Evolutionary conservation across 2,113 vertebrate genomes (phyloP), one percentile per base, ranked within the genome.

Genomic region (Salvelinus alpinus): DNA sequence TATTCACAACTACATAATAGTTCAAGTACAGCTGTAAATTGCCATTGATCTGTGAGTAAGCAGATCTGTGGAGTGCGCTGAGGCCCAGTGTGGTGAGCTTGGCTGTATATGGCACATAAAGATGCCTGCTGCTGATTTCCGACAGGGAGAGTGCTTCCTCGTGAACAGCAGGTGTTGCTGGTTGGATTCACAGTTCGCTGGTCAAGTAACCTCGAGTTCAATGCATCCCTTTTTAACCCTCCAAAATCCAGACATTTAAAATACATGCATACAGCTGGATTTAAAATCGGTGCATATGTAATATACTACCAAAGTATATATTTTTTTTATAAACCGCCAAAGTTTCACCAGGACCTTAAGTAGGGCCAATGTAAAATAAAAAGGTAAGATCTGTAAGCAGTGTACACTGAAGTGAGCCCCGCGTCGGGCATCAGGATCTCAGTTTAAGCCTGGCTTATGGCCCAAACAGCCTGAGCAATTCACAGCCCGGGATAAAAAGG

Each of bases 1-100:
- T 13, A 62, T 62, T n/a, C 18, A n/a, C 59, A 62, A 62, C 59
- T 24, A 8, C 16, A 68, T 29, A 31, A 57, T 51, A 24, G 76
- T 80, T 66, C 25, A 20, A 9, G 29, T 38, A 68, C 73, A 71
- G 59, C 66, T 67, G 66, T 70, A 48, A 80, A 78, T 75, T 68
- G 51, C 76, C 80, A 82, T 78, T 82, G 82, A 84, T 86, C 76
- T 81, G 81, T 84, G 73, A 73, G 80, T 64, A 75, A 70, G 76
- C 72, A 77, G 74, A 81, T 48, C 68, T 74, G 77, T 70, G 59
- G 71, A 77, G 74, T 75, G 67, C 57, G 71, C 76, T 80, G 71
- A 22, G 38, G 25, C 83, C 16, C 83, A 85, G 83, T 48, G 27
- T 64, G n/a, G 31, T 48, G 16, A 34, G 48, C 14, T 18, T 54